Evolutionary conservation across 2,797 vertebrate species (phyloP).

Genomic region (Simalia tracyae): DNA sequence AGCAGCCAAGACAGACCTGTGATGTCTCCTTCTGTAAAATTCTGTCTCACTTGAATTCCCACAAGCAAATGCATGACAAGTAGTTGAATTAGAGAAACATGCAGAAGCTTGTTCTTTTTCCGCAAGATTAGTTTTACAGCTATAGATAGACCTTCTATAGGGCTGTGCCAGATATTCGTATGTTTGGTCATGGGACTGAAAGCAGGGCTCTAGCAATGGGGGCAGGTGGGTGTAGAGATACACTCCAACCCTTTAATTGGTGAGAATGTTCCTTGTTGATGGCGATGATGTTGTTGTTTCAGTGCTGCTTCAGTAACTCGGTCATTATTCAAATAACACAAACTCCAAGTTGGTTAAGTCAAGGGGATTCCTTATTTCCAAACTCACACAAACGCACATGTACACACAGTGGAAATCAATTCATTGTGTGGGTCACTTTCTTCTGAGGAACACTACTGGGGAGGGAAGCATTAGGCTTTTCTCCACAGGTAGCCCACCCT

Average conservation of each 20-base stretch:
- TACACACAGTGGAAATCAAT: neutral
- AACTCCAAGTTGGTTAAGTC: neutral
- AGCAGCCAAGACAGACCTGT: neutral
- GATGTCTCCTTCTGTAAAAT: neutral
- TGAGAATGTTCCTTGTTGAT: neutral
- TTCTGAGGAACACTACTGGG: neutral
- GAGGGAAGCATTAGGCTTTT: neutral
- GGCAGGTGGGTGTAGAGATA: neutral
- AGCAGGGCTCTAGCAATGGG: neutral
- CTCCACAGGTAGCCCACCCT: neutral
- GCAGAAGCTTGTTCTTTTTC: neutral
- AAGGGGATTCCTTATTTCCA: neutral
- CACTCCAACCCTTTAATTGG: neutral
- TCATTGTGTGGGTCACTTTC: neutral
- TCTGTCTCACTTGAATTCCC: neutral
- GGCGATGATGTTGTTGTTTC: too few species aligned
- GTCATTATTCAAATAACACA: neutral
- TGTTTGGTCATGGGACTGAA: neutral
- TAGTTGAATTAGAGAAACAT: neutral
- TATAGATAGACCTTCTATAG: constrained; percentile 7
- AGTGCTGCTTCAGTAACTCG: neutral
- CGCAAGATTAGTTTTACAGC: constrained; percentile 25
- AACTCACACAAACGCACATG: neutral
- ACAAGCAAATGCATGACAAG: neutral
- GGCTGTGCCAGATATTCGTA: neutral